A percentile compares a stretch with the other conserved stretches of the same genome.
These are phyloP conservation scores for Philopotamus ludificatus DNA, from an alignment of 1,140 invertebrate species.

Conservation along the genomic window DNA sequence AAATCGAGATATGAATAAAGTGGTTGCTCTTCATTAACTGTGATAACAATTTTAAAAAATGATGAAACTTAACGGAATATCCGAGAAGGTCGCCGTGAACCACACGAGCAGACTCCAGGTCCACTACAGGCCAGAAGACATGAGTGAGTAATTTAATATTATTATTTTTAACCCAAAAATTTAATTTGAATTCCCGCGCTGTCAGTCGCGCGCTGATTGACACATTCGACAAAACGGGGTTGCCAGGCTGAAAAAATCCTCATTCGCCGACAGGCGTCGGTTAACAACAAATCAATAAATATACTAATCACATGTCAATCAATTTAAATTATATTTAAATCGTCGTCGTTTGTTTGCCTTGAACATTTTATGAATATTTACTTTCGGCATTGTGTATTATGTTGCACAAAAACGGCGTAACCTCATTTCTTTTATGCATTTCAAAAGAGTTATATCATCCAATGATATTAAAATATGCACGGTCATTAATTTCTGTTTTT, in stretches of 20 bases:
- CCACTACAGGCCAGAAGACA: constrained; percentile 28
- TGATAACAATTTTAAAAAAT: constrained; percentile 14
- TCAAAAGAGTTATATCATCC: neutral
- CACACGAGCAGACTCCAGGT: constrained; percentile 27
- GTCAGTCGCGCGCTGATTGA: too few relatives aligned
- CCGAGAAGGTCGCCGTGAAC: constrained; percentile 32
- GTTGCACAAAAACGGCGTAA: neutral
- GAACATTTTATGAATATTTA: neutral
- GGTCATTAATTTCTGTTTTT: neutral
- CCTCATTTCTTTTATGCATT: neutral
- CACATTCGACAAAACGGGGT: neutral
- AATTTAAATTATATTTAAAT: neutral
- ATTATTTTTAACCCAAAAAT: neutral
- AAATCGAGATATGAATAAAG: neutral
- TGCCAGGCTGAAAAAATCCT: neutral
- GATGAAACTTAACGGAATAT: constrained; percentile 39
- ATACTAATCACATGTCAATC: neutral
- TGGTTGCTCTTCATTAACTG: neutral
- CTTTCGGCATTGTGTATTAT: neutral
- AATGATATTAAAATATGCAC: neutral
- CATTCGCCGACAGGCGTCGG: neutral
- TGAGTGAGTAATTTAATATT: constrained; percentile 29
- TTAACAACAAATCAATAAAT: neutral
- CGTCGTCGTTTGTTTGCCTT: neutral
- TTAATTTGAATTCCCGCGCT: too few relatives aligned